phyloP scores from a whole-genome alignment of 2,113 vertebrate species.

The cattle (Bos taurus) region ARS-UCD2.0 NC_037343.1:22197501-22198000 shows the following conservation, averaged over 20 bases:
- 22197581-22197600: neutral
- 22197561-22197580: neutral
- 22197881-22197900: fast-evolving
- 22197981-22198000: neutral
- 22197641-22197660: neutral
- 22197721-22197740: neutral
- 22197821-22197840: neutral
- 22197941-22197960: no score
- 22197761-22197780: neutral
- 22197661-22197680: neutral
- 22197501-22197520: neutral
- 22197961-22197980: no score
- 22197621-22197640: neutral
- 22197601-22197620: neutral
- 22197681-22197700: neutral
- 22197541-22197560: neutral
- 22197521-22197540: neutral
- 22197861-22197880: neutral
- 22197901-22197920: neutral
- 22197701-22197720: neutral
- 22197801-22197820: neutral
- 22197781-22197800: neutral
- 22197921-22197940: neutral
- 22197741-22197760: neutral
- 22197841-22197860: neutral